Conservation (phyloP, 2,113 vertebrate genomes). For the Dipodomys merriami region DNA sequence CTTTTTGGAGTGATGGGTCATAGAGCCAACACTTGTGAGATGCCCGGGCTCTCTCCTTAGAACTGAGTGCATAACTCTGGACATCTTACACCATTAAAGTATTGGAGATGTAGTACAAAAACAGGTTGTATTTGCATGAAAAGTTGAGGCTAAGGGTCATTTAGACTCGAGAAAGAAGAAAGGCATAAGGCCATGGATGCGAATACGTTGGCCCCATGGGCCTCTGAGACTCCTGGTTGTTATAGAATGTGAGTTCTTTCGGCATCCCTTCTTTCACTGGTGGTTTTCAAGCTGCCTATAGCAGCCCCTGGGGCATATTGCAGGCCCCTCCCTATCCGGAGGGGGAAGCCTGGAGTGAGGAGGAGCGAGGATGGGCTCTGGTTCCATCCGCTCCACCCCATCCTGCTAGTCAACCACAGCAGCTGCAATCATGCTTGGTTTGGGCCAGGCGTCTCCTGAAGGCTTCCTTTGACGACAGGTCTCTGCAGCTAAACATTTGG, state of each 20-base stretch:
- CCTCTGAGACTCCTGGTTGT: background rate
- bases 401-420: background rate
- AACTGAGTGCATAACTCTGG: background rate
- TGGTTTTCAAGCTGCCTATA: background rate
- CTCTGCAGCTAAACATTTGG: background rate
- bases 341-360: background rate
- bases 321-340: background rate
- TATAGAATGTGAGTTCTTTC: background rate
- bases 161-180: background rate
- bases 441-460: background rate
- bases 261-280: background rate
- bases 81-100: background rate
- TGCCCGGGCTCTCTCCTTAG: background rate
- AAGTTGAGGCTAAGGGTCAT: background rate
- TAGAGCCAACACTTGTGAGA: background rate
- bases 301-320: background rate
- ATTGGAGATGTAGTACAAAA: background rate
- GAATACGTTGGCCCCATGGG: background rate
- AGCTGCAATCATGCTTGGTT: rapidly evolving
- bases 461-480: background rate
- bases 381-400: rapidly evolving
- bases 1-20: background rate
- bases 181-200: background rate
- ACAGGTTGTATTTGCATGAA: background rate
- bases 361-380: background rate